Base-by-base conservation (phyloP, 2,797 vertebrate species). In the Esox lucius region DNA sequence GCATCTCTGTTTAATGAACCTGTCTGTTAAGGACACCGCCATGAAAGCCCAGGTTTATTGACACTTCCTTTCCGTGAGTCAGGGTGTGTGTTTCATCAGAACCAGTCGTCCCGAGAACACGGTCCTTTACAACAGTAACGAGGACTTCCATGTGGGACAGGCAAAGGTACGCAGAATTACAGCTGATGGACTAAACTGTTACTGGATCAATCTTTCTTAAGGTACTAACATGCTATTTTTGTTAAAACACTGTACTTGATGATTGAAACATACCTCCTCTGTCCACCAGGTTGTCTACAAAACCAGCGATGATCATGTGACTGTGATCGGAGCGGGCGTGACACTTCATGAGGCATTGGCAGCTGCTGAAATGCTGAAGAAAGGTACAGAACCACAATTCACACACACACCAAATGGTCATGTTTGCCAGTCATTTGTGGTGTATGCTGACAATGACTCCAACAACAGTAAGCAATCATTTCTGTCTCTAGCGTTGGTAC, bases 21-120 rank as follows among this genome's bases (percentile, higher is more conserved):
- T 19, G 15, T 53, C 49, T 19, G 49, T 17, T 11, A 53, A 53
- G 16, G 49, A 51, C 49, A 51, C 5, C 15, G 4, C 51, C 7
- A 53, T 53, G 49, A 53, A n/a, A 53, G 19, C 19, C 49, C 49
- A 53, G 22, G 59, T 24, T 16, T 2, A 62, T 62, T 62, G 49
- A 53, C 49, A 53, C 8, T 16, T 62, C n/a, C 24, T 8, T 13
- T 75, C 4, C 76, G 11, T 70, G 59, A 80, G 86, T 17, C 75
- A 98, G 97, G 97, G 97, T 80, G 91, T 98, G 90, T 98, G 97
- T 85, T 98, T 96, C 88, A 97, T 98, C 86, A 93, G 97, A 82
- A 98, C 96, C 17, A 96, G 96, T 90, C 96, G 96, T 84, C 97
- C 96, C 53, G 97, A 98, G 86, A 97, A 94, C 42, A 87, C 91